These are phyloP conservation scores for Epinotia ramella DNA, from an alignment of 2,888 invertebrate genomes.

Conservation along the genomic window DNA sequence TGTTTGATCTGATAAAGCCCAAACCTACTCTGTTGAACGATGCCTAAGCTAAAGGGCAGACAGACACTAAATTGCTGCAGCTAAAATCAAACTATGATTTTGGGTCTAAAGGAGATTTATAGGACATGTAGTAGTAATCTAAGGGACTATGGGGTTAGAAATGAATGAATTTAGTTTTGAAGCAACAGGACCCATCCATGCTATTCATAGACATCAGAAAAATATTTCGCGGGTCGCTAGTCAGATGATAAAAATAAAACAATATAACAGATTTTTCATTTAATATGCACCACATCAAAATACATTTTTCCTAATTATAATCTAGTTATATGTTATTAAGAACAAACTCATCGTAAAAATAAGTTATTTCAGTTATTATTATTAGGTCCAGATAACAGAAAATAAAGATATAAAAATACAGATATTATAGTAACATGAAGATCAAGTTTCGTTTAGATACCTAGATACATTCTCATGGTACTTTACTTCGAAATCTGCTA, in stretches of 20 bases:
- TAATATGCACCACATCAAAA: conserved; percentile 41
- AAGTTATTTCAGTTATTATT: conserved; percentile 23
- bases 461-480: background rate
- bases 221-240: too few species aligned
- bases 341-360: conserved; percentile 32
- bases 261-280: conserved; percentile 15
- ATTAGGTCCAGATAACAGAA: conserved; percentile 13
- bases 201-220: too few species aligned
- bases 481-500: background rate
- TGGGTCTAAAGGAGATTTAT: too few species aligned
- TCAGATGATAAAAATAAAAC: conserved; percentile 5
- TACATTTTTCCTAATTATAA: conserved; percentile 31
- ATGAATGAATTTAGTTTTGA: too few species aligned
- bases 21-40: too few species aligned
- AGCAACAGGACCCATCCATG: too few species aligned
- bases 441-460: background rate
- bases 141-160: too few species aligned
- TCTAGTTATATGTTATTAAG: conserved; percentile 13
- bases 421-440: background rate
- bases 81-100: too few species aligned
- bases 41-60: too few species aligned
- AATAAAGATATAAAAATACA: conserved; percentile 7
- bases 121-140: too few species aligned
- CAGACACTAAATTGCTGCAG: too few species aligned
- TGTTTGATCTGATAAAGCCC: too few species aligned